Evolutionary conservation across 2,888 invertebrate genomes (phyloP), one percentile per base, ranked within the genome.

Genomic region (Tineola bisselliella): DNA sequence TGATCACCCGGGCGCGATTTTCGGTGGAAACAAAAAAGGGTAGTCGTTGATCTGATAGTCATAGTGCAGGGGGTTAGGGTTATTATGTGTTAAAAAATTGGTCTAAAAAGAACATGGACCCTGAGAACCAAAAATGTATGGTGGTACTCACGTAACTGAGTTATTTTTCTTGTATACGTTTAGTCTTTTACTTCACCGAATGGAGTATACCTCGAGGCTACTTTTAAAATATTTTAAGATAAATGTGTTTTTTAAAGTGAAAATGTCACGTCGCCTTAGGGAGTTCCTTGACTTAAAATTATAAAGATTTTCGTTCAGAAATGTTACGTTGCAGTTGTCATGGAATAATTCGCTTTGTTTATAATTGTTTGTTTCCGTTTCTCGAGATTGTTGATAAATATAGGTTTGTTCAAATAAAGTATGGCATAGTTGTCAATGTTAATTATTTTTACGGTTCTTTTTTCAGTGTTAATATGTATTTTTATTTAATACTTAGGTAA

Each of bases 261-360:
- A 58, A 58, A 58, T 58, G 58, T 58, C 58, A 58, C 58, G 58
- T 58, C 58, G 58, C 58, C 58, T 6, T 33, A 17, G 58, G 58
- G 19, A 6, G 31, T 17, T 56, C 33, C 33, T 58, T n/a, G 33
- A 31, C 33, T 12, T 58, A 33, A 17, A 58, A 58, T 58, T 58
- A 58, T 58, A 17, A 58, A 58, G 31, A 25, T 58, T 58, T 54
- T 15, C 33, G 18, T 33, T 58, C 33, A 31, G 33, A 58, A 58
- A 58, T 58, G 58, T 58, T 58, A 33, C 25, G 58, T 58, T 58
- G 58, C 58, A 31, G 33, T 58, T 30, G 33, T 30, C 25, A 13
- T 11, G 17, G 52, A 56, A 56, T 25, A 56, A 19, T 25, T 56
- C 33, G 33, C 33, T 33, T 12, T 10, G 8, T n/a, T 13, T 15